Conservation (phyloP, 2,113 vertebrate genomes). For the Stegastes partitus region DNA sequence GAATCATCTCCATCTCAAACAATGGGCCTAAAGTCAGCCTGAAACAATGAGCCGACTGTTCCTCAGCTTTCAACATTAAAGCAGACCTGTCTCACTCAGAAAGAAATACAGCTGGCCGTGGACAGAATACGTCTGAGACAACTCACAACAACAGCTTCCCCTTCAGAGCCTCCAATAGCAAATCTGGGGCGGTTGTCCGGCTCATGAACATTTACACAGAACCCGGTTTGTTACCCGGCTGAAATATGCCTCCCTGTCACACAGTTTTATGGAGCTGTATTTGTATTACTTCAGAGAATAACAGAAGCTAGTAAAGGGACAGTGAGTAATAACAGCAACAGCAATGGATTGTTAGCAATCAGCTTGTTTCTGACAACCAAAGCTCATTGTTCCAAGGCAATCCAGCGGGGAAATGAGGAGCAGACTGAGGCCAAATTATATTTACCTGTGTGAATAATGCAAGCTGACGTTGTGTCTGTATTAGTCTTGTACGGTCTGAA, state of each 20-base stretch:
- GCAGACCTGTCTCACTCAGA: slow-evolving; percentile 67
- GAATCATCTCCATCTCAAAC: slow-evolving; percentile 62
- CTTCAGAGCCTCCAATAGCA: slow-evolving; percentile 51
- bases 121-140: slow-evolving; percentile 57
- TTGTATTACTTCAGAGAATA: slow-evolving; percentile 47
- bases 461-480: slow-evolving; percentile 4
- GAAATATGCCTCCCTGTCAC: slow-evolving; percentile 41
- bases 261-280: slow-evolving; percentile 12
- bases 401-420: slow-evolving; percentile 16
- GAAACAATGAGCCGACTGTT: slow-evolving; percentile 82
- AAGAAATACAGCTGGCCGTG: slow-evolving; percentile 68
- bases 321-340: slow-evolving; percentile 12
- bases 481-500: too few species aligned
- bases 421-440: slow-evolving; percentile 1
- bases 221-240: slow-evolving; percentile 24
- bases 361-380: slow-evolving; percentile 22
- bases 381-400: slow-evolving; percentile 34
- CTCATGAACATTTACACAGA: slow-evolving; percentile 27
- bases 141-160: slow-evolving; percentile 67
- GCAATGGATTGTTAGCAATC: neutral
- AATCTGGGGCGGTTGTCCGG: slow-evolving; percentile 52
- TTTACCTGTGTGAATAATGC: slow-evolving; percentile 6
- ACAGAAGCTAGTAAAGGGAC: slow-evolving; percentile 36
- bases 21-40: slow-evolving; percentile 56
- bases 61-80: slow-evolving; percentile 70